Conservation (phyloP, 35 echinoderm and acorn worm species). For the Anneissia japonica region DNA sequence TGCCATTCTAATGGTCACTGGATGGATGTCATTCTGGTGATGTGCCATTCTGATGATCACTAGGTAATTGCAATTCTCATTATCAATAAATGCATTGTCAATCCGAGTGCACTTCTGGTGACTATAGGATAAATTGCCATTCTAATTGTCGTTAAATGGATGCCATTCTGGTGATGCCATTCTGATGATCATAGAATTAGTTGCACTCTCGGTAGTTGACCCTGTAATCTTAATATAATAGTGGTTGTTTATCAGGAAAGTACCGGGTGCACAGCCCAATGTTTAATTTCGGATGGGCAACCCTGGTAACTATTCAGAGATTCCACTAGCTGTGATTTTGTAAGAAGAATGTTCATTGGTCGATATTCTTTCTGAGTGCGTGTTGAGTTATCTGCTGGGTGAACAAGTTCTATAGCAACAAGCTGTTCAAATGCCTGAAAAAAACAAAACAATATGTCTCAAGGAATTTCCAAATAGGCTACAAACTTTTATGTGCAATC, state of each 20-base stretch:
- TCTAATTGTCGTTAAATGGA: too few relatives aligned
- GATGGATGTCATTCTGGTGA: too few relatives aligned
- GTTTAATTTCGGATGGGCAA: conserved; percentile 82
- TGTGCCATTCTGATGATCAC: too few relatives aligned
- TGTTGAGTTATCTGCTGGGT: conserved; percentile 49
- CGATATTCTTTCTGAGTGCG: conserved; percentile 82
- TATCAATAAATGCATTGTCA: too few relatives aligned
- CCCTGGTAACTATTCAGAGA: conserved; percentile 53
- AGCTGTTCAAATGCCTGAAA: conserved; percentile 95
- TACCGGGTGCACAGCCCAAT: conserved; percentile 71
- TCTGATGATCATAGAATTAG: too few relatives aligned
- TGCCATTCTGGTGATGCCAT: too few relatives aligned
- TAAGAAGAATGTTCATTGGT: conserved; percentile 77
- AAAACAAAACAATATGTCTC: background rate
- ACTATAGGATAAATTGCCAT: too few relatives aligned
- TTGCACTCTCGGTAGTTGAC: too few relatives aligned
- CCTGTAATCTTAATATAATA: too few relatives aligned
- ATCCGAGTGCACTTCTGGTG: too few relatives aligned
- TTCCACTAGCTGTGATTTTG: conserved; percentile 51
- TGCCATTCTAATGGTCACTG: too few relatives aligned
- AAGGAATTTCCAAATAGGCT: background rate
- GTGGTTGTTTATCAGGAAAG: conserved; percentile 23
- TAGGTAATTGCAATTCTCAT: too few relatives aligned
- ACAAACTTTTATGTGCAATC: background rate
- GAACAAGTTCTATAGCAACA: conserved; percentile 67